Evolutionary conservation across 2,113 vertebrate genomes (phyloP).

Genomic region (Osmerus mordax): DNA sequence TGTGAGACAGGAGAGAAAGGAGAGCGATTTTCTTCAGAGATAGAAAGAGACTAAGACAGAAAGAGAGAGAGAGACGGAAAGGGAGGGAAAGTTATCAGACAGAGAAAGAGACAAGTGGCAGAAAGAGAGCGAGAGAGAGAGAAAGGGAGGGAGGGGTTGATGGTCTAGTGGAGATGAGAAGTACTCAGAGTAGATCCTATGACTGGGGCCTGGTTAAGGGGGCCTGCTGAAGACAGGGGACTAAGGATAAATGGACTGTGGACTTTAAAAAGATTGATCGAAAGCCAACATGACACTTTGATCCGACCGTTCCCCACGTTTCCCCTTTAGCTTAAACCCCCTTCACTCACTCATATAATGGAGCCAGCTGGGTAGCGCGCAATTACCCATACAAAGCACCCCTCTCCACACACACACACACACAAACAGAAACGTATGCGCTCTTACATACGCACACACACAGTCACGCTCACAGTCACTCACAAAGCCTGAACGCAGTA

Average conservation of each 20-base stretch:
- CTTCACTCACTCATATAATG: background rate
- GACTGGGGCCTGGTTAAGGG: background rate
- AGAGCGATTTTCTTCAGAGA: conserved; percentile 53
- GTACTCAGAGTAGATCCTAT: background rate
- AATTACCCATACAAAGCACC: background rate
- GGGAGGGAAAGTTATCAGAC: background rate
- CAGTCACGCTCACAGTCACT: too few relatives aligned
- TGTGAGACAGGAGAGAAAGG: conserved; percentile 45
- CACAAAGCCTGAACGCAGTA: too few relatives aligned
- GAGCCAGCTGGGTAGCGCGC: background rate
- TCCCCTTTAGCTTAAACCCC: conserved; percentile 1
- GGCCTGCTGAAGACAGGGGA: background rate
- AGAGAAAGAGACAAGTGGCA: background rate
- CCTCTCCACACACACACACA: background rate
- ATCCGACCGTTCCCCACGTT: background rate
- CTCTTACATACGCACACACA: background rate
- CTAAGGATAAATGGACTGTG: background rate
- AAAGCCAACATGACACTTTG: background rate
- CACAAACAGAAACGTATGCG: background rate
- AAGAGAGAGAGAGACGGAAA: conserved; percentile 11
- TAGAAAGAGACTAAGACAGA: conserved; percentile 25
- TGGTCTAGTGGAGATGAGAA: background rate
- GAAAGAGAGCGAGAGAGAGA: conserved; percentile 22
- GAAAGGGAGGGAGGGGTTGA: background rate
- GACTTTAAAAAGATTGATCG: background rate